These are phyloP conservation scores for Atopsyche davidsoni DNA, from an alignment of 1,140 invertebrate species.

Conservation along the genomic window DNA sequence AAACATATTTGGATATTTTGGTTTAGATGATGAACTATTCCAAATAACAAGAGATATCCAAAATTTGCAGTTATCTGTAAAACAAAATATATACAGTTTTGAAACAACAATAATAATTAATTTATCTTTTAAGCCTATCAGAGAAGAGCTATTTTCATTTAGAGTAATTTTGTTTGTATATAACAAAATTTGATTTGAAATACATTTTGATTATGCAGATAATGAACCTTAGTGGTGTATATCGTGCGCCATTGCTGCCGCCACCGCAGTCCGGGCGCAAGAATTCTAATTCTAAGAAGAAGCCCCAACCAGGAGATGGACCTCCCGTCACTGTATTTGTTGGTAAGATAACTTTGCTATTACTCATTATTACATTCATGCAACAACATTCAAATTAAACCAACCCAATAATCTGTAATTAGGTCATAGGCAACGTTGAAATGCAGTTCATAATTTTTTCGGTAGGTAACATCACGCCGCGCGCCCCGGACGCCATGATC, in stretches of 20 bases:
- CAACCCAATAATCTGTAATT: neutral
- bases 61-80: too few relatives aligned
- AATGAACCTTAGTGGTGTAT: conserved; percentile 15
- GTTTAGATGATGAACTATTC: too few relatives aligned
- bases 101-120: too few relatives aligned
- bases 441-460: conserved; percentile 12
- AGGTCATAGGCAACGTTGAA: neutral
- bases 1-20: too few relatives aligned
- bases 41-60: too few relatives aligned
- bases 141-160: too few relatives aligned
- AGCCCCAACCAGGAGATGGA: conserved; percentile 50
- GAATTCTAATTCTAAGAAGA: conserved; percentile 42
- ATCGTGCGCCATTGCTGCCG: conserved; percentile 42
- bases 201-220: conserved; percentile 23
- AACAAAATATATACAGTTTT: too few relatives aligned
- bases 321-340: conserved; percentile 97
- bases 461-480: conserved; percentile 91
- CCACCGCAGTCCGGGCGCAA: conserved; percentile 42
- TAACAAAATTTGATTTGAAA: too few relatives aligned
- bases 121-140: too few relatives aligned
- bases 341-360: conserved; percentile 35
- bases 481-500: conserved; percentile 92
- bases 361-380: conserved; percentile 1
- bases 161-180: too few relatives aligned
- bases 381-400: neutral